Percentiles rank a stretch among this genome's conserved stretches.
Conservation (phyloP, 2,113 vertebrate genomes). For the Ceyx cyanopectus region DNA sequence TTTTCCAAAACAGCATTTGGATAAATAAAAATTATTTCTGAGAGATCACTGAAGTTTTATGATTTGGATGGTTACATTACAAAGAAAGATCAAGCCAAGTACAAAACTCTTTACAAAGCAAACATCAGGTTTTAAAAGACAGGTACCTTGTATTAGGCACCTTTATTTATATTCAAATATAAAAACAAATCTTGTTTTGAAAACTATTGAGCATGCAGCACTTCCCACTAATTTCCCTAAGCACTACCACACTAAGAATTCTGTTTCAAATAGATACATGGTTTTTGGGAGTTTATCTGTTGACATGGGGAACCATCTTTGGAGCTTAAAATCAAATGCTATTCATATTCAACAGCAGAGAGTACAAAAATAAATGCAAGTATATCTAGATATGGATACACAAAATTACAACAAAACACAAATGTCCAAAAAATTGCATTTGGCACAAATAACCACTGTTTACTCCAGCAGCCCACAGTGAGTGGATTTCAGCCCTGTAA, state of each 20-base stretch:
- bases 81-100: neutral
- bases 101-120: neutral
- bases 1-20: neutral
- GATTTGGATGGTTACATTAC: neutral
- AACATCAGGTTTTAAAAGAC: neutral
- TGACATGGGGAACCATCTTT: neutral
- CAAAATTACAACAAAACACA: neutral
- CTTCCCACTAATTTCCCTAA: neutral
- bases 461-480: neutral
- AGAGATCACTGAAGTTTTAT: neutral
- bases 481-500: neutral
- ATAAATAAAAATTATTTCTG: neutral
- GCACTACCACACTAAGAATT: neutral
- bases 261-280: neutral
- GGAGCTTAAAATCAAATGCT: constrained; percentile 29
- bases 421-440: rapidly evolving
- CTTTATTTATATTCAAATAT: neutral
- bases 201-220: neutral
- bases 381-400: neutral
- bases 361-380: neutral
- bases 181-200: neutral
- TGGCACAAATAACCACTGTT: neutral
- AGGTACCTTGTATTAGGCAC: neutral
- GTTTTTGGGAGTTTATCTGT: neutral
- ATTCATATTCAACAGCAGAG: neutral